A percentile compares a stretch with the other conserved stretches of the same genome.
Evolutionary conservation across 2,888 invertebrate genomes (phyloP).

Genomic region (Apodemia zela): DNA sequence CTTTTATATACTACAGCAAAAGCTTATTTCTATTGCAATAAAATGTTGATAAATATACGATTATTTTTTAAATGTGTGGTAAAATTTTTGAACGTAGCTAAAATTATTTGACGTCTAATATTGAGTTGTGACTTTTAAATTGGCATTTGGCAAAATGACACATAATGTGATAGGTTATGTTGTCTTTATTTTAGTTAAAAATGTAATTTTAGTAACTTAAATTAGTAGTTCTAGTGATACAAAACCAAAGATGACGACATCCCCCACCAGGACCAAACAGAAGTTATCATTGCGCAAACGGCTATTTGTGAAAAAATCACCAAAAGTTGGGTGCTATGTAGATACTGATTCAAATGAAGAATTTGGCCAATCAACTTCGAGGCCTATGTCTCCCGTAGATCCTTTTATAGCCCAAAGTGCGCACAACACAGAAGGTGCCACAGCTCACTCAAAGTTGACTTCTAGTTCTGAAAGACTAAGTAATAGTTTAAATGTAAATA

Average conservation of each 20-base stretch:
- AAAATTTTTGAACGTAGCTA: constrained; percentile 31
- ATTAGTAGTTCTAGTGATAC: constrained; percentile 55
- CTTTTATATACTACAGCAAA: too few species aligned
- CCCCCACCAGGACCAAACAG: constrained; percentile 71
- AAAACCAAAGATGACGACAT: constrained; percentile 71
- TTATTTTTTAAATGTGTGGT: not conserved
- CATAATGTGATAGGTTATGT: constrained; percentile 60
- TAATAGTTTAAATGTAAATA: constrained; percentile 44
- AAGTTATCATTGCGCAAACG: constrained; percentile 74
- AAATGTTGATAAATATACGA: not conserved
- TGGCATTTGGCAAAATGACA: constrained; percentile 44
- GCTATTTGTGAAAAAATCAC: constrained; percentile 73
- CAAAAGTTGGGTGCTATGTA: constrained; percentile 76
- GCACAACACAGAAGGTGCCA: constrained; percentile 47
- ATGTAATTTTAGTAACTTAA: constrained; percentile 73
- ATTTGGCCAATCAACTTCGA: constrained; percentile 60
- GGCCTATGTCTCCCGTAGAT: constrained; percentile 73
- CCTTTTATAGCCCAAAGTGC: constrained; percentile 71
- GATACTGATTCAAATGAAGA: constrained; percentile 73
- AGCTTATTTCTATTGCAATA: not conserved
- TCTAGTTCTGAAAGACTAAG: constrained; percentile 43
- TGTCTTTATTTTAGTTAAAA: constrained; percentile 64
- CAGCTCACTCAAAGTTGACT: constrained; percentile 45
- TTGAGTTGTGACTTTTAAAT: constrained; percentile 20
- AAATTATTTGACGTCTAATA: constrained; percentile 28